Conservation (phyloP, 2,888 invertebrate species). For the Phengaris alcon region DNA sequence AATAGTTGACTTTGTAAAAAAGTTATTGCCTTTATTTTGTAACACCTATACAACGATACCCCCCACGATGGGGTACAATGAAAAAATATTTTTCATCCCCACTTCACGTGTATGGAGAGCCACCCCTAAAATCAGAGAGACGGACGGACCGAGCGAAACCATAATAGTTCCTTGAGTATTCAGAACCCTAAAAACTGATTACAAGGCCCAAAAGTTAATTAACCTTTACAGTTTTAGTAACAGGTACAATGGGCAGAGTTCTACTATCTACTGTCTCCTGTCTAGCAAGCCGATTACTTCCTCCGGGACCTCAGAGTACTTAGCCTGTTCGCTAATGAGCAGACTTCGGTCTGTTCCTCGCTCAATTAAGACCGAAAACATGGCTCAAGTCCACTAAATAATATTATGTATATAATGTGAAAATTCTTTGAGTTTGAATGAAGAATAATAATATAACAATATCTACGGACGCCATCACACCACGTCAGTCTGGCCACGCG, state of each 20-base stretch:
- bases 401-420: slow-evolving; percentile 38
- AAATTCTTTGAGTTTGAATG: slow-evolving; percentile 7
- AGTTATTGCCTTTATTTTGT: too few relatives aligned
- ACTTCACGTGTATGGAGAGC: too few relatives aligned
- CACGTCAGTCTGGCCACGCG: too few relatives aligned
- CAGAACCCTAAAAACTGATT: neutral
- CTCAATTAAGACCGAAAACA: slow-evolving; percentile 76
- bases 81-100: too few relatives aligned
- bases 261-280: slow-evolving; percentile 36
- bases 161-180: too few relatives aligned
- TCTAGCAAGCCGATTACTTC: slow-evolving; percentile 70
- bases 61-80: too few relatives aligned
- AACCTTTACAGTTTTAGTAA: neutral
- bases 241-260: slow-evolving; percentile 45
- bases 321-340: slow-evolving; percentile 77
- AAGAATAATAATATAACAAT: too few relatives aligned
- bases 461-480: too few relatives aligned
- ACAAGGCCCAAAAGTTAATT: slow-evolving; percentile 3
- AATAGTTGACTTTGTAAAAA: too few relatives aligned
- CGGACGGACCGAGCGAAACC: too few relatives aligned
- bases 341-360: slow-evolving; percentile 70
- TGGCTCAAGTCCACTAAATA: slow-evolving; percentile 51
- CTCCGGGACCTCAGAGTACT: slow-evolving; percentile 60
- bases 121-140: too few relatives aligned
- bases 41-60: too few relatives aligned